phyloP scores from a whole-genome alignment of 2,113 vertebrate species.

The Passer montanus region DNA sequence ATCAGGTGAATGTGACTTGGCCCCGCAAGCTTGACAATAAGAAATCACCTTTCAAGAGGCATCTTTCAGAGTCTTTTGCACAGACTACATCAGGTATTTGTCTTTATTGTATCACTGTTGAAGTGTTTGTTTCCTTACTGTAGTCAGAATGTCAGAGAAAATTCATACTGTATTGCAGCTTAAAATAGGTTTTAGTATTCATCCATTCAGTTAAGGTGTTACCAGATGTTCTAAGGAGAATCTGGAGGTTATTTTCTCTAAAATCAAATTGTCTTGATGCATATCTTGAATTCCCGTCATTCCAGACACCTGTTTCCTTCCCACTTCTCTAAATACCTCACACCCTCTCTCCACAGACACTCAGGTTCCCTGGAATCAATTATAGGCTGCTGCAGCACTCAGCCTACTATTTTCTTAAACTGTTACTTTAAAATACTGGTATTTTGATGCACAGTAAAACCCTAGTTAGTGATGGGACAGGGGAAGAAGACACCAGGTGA shows the following conservation, averaged over 20 bases:
- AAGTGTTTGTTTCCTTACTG: not conserved
- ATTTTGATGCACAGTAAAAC: not conserved
- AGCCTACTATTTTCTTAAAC: not conserved
- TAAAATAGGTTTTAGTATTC: not conserved
- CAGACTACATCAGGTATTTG: slow-evolving; percentile 81
- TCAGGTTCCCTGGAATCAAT: not conserved
- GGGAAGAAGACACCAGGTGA: not conserved
- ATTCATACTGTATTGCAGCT: not conserved
- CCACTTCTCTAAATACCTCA: not conserved
- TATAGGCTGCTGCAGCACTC: not conserved
- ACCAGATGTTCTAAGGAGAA: not conserved
- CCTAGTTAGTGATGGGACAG: not conserved
- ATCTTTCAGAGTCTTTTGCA: slow-evolving; percentile 76
- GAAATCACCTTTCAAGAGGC: slow-evolving; percentile 79
- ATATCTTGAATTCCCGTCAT: not conserved
- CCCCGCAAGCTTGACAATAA: slow-evolving; percentile 24
- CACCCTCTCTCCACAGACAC: rapidly evolving
- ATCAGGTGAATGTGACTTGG: slow-evolving; percentile 11
- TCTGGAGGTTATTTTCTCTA: not conserved
- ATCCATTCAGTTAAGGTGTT: not conserved
- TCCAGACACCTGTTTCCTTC: not conserved
- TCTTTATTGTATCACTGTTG: not conserved
- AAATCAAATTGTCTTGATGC: not conserved
- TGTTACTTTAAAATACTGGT: not conserved
- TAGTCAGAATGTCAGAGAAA: not conserved